Base-by-base conservation (phyloP, 2,888 invertebrate genomes). In the Spisula solida region DNA sequence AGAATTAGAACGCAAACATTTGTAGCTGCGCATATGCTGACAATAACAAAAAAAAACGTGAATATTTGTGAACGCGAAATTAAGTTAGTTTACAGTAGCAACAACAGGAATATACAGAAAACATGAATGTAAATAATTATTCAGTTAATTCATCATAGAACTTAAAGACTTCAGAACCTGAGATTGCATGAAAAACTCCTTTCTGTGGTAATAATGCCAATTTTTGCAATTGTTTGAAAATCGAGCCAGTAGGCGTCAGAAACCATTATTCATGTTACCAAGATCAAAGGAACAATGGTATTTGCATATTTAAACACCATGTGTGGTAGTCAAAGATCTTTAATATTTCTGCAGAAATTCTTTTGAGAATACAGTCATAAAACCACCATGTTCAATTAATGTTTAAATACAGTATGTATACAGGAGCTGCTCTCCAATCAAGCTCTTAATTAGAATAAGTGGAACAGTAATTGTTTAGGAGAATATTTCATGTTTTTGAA, bases 291-390 rank as follows among this genome's bases (percentile, higher is more conserved):
- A 34, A 12, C 16, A 75, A 18, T 12, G 75, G 14, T 34, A 75
- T 75, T 75, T 75, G 75, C 75, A 75, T 75, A 75, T 75, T 75
- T 31, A 31, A 75, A 34, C 75, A 75, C 34, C 75, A 75, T 75
- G 34, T 34, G 75, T 75, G 31, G 75, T 34, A 75, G 75, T 12
- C 29, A 18, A 2, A 25, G 75, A 34, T 75, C 34, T 34, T 75
- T 31, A 34, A 34, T 25, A n/a, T 66, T 25, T 66, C 60, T 66
- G 60, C 60, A 66, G 25, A 66, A 25, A 75, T 34, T 75, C 18
- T 41, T 75, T 75, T 18, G 31, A 75, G 75, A 75, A 10, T 14
- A 25, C 31, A 75, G 75, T 18, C 16, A 75, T 75, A 16, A 75
- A 75, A 75, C 34, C 1, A 34, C 31, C 12, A 29, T 75, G 29